phyloP scores from a whole-genome alignment of 2,113 vertebrate species.

The Psilopsiagon aymara region DNA sequence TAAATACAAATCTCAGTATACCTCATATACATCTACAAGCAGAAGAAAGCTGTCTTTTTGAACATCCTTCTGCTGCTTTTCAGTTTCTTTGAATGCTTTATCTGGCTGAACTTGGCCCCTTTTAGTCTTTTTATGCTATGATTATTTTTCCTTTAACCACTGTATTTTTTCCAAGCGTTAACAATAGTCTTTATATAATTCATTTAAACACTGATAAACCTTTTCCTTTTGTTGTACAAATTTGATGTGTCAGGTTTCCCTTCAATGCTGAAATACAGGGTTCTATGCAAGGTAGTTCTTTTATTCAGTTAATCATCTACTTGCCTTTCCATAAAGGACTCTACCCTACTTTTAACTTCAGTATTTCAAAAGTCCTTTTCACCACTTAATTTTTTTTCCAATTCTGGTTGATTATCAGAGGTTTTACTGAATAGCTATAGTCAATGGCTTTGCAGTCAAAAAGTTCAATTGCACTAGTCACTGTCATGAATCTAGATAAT shows the following conservation, averaged over 20 bases:
- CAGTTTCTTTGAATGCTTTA: neutral
- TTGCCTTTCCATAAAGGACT: neutral
- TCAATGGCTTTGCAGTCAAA: constrained; percentile 21
- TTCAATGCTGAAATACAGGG: constrained; percentile 1
- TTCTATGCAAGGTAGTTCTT: constrained; percentile 21
- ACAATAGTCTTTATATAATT: constrained; percentile 7
- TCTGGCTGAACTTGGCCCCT: neutral
- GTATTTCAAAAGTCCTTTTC: constrained; percentile 40
- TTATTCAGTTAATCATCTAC: constrained; percentile 54
- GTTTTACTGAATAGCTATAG: constrained; percentile 28
- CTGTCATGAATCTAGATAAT: constrained; percentile 20
- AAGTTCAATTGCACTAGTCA: constrained; percentile 30
- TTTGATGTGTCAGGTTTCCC: constrained; percentile 17
- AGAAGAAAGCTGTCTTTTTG: neutral
- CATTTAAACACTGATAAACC: constrained; percentile 38
- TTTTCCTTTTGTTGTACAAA: constrained; percentile 30
- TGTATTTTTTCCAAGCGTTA: neutral
- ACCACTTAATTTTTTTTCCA: neutral
- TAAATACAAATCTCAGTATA: neutral
- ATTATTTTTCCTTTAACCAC: neutral
- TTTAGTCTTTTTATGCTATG: neutral
- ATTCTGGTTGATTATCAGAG: constrained; percentile 6
- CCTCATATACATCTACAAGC: neutral
- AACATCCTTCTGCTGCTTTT: neutral
- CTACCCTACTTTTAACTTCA: constrained; percentile 1